Percentiles rank a stretch among this genome's conserved stretches.
Conservation (phyloP, 2,888 invertebrate species). For the Conistra vaccinii region DNA sequence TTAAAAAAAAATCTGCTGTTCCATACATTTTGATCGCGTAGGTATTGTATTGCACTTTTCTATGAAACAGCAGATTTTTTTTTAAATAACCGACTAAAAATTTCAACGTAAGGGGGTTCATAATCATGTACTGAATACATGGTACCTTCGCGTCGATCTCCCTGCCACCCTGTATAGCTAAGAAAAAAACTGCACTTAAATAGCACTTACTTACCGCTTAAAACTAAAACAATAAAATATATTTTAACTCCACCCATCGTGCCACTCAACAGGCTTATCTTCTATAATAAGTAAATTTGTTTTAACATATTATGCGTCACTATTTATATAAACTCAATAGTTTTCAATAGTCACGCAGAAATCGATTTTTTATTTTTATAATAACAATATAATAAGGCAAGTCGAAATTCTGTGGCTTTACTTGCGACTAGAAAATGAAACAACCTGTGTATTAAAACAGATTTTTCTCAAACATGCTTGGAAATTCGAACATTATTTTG, state of each 20-base stretch:
- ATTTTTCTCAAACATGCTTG: too few relatives aligned
- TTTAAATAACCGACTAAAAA: too few relatives aligned
- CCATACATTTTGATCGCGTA: too few relatives aligned
- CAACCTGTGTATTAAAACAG: background rate
- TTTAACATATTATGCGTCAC: background rate
- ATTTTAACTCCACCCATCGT: slow-evolving; percentile 1
- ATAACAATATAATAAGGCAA: background rate
- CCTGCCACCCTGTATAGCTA: too few relatives aligned
- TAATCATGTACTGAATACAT: too few relatives aligned
- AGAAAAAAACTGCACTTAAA: background rate
- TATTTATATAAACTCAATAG: slow-evolving; percentile 25
- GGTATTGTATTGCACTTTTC: too few relatives aligned
- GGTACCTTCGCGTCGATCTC: too few relatives aligned
- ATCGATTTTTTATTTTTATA: slow-evolving; percentile 39
- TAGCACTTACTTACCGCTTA: slow-evolving; percentile 36
- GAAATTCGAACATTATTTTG: too few relatives aligned
- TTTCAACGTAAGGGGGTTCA: too few relatives aligned
- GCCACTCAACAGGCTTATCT: background rate
- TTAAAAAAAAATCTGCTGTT: too few relatives aligned
- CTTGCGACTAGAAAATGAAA: background rate
- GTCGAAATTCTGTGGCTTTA: background rate
- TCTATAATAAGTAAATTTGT: background rate
- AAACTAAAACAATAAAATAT: slow-evolving; percentile 20
- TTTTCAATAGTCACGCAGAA: slow-evolving; percentile 16
- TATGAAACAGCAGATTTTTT: too few relatives aligned